Evolutionary conservation across 2,888 invertebrate species (phyloP), one percentile per base, ranked within the genome.

Genomic region (Amorpha juglandis): DNA sequence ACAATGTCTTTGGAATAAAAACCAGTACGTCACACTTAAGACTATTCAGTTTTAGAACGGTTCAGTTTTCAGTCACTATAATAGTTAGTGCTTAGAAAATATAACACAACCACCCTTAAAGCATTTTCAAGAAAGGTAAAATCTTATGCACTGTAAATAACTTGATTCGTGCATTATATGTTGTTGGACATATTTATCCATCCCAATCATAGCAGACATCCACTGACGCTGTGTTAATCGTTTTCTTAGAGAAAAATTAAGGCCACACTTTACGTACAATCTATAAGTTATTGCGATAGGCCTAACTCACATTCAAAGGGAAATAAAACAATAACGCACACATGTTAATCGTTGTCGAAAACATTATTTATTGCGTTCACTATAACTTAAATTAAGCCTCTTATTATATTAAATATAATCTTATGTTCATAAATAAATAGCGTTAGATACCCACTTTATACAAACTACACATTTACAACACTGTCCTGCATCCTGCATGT

Each of bases 361-460:
- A 82, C 80, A 84, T 81, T 74, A 74, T 91, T 91, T 89, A 91
- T 91, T 90, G 84, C 86, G 78, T 81, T 80, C 77, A 80, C 78
- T 83, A 83, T 84, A 87, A 85, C 88, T 88, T 88, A 86, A 81
- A 84, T 83, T 85, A 89, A 88, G 87, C 86, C 83, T 88, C 89
- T 82, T 84, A 87, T 85, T 83, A 83, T 84, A 84, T 88, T 87
- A 86, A 88, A 89, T 89, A 89, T 77, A 82, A 83, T 87, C 89
- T 90, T 90, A 91, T 77, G 78, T 83, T 83, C 82, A 91, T 86
- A 66, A 91, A 92, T 92, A 92, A 92, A 92, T 92, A 92, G 87
- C 81, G 80, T 80, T 83, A 90, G 82, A 58, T 58, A 58, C 58
- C 58, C 87, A 85, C 87, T 87, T 85, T 89, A 84, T 87, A 88